A percentile compares a stretch with the other conserved stretches of the same genome.
These are phyloP conservation scores for Phocoena phocoena DNA, from an alignment of 2,113 vertebrate genomes.

Conservation along the genomic window DNA sequence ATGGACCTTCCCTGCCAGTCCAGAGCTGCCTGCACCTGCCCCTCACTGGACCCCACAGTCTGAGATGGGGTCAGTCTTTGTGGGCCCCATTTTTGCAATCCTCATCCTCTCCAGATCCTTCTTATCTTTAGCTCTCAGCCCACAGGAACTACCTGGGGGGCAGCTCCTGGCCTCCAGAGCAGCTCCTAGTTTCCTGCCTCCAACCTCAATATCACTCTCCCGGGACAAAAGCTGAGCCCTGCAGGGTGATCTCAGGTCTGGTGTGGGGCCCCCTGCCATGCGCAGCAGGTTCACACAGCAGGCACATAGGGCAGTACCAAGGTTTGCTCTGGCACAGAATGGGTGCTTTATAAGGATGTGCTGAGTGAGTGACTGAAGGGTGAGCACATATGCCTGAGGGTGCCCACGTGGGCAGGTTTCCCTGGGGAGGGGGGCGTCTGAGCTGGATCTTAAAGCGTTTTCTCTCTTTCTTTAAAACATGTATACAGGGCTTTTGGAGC, in stretches of 20 bases:
- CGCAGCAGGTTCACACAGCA: background rate
- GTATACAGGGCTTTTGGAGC: background rate
- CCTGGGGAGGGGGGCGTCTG: background rate
- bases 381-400: no score
- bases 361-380: background rate
- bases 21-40: background rate
- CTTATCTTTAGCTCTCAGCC: background rate
- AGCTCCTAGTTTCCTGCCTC: background rate
- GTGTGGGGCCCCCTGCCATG: background rate
- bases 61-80: background rate
- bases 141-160: background rate
- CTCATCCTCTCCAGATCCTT: background rate
- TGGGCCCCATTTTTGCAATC: background rate
- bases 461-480: background rate
- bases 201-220: background rate
- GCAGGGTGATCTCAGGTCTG: no score
- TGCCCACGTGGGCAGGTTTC: background rate
- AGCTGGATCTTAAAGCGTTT: background rate
- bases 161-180: background rate
- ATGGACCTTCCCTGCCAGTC: background rate
- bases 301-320: background rate
- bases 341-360: background rate
- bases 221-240: background rate
- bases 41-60: background rate
- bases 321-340: background rate